phyloP scores from a whole-genome alignment of 2,797 vertebrate genomes.

The Brachyalestes nurse region DNA sequence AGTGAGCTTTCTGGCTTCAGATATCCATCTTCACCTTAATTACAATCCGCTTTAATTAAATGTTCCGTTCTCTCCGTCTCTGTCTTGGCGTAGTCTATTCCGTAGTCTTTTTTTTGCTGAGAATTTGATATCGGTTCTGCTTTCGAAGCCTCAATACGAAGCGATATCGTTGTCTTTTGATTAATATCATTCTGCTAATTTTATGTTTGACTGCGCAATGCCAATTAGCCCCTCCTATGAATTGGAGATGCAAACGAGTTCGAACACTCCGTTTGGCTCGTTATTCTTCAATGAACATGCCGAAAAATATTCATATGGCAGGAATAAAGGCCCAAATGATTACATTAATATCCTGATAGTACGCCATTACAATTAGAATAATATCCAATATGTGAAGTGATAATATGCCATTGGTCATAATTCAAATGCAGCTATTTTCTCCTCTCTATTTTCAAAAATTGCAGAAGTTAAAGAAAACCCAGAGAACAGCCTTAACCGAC shows the following conservation, averaged over 20 bases:
- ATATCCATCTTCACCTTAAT: slow-evolving; percentile 3
- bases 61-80: background rate
- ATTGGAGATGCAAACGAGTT: slow-evolving; percentile 51
- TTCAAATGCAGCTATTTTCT: background rate
- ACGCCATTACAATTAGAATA: slow-evolving; percentile 29
- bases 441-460: background rate
- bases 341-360: background rate
- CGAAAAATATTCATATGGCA: slow-evolving; percentile 44
- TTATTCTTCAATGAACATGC: slow-evolving; percentile 30
- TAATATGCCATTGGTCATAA: background rate
- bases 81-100: background rate
- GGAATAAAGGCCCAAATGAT: background rate
- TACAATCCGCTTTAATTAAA: slow-evolving; percentile 17
- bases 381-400: slow-evolving; percentile 23
- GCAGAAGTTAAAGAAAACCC: slow-evolving; percentile 6
- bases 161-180: slow-evolving; percentile 28
- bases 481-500: background rate
- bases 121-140: background rate
- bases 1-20: background rate
- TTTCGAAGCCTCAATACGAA: slow-evolving; percentile 13
- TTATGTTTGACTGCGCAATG: slow-evolving; percentile 62
- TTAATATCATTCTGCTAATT: slow-evolving; percentile 53
- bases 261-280: slow-evolving; percentile 45
- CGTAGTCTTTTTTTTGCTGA: background rate
- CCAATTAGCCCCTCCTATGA: slow-evolving; percentile 58